Percentiles rank a stretch among this genome's conserved stretches.
Conservation (phyloP, 2,797 vertebrate species). For the Oreortyx pictus region DNA sequence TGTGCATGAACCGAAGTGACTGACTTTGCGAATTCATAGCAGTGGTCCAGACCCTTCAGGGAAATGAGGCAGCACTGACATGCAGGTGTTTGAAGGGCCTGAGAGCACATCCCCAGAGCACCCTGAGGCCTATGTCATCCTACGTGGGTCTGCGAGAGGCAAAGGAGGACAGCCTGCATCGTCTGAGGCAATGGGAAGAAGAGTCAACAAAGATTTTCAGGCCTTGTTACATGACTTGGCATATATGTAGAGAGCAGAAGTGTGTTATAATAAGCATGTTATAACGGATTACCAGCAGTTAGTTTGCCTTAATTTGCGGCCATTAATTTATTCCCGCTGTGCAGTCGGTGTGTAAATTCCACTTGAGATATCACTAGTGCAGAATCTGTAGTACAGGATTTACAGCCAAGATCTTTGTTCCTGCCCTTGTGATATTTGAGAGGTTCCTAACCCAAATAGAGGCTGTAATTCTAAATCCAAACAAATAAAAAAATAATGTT, state of each 20-base stretch:
- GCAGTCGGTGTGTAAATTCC: background rate
- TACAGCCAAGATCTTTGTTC: background rate
- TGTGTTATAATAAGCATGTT: background rate
- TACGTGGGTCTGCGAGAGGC: background rate
- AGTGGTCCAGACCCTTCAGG: accelerated
- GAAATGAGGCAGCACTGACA: background rate
- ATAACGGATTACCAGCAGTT: background rate
- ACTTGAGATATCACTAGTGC: background rate
- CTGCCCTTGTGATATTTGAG: background rate
- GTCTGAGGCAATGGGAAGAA: background rate
- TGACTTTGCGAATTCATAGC: accelerated
- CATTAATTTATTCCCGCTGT: background rate
- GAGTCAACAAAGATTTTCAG: background rate
- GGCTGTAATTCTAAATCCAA: background rate
- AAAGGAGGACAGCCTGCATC: background rate
- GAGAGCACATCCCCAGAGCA: background rate
- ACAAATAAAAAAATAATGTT: background rate
- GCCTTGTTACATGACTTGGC: background rate
- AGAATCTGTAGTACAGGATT: background rate
- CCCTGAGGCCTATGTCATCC: background rate
- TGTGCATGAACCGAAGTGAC: background rate
- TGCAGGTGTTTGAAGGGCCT: background rate
- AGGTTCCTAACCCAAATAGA: background rate
- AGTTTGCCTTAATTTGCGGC: background rate
- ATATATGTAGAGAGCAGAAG: background rate